These are phyloP conservation scores for Hydrotaea cyrtoneurina DNA, from an alignment of 2,888 invertebrate species.

Conservation along the genomic window DNA sequence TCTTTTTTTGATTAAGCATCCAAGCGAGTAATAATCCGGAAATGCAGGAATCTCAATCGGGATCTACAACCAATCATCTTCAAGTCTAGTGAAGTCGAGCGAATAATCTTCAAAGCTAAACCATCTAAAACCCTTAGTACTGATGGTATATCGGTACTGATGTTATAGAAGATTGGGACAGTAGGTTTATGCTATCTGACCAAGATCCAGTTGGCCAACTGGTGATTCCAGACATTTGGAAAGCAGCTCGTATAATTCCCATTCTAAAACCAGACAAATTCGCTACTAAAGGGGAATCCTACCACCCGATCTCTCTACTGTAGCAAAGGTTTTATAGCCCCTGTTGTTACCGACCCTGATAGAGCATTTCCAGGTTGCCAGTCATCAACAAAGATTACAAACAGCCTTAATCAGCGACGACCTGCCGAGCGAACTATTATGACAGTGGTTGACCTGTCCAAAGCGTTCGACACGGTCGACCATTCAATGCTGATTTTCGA, in stretches of 20 bases:
- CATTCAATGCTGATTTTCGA: not conserved
- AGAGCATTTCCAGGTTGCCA: not conserved
- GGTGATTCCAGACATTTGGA: not conserved
- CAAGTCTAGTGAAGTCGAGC: not conserved
- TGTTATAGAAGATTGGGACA: not conserved
- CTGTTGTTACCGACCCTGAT: not conserved
- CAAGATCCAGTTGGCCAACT: not conserved
- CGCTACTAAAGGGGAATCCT: not conserved
- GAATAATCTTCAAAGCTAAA: not conserved
- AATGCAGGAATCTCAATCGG: not conserved
- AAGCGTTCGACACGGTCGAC: not conserved
- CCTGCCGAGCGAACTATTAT: not conserved
- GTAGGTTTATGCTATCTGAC: not conserved
- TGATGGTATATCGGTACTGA: not conserved
- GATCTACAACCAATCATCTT: not conserved
- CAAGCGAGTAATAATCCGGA: not conserved
- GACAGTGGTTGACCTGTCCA: not conserved
- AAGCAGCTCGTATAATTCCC: not conserved
- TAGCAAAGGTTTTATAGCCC: not conserved
- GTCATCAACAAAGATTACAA: not conserved
- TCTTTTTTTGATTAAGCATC: no score
- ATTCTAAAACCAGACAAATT: slow-evolving; percentile 2
- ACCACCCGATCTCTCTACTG: not conserved
- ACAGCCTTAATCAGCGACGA: not conserved
- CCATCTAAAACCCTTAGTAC: not conserved